Conservation (phyloP, 2,113 vertebrate species). For the Pteronura brasiliensis region DNA sequence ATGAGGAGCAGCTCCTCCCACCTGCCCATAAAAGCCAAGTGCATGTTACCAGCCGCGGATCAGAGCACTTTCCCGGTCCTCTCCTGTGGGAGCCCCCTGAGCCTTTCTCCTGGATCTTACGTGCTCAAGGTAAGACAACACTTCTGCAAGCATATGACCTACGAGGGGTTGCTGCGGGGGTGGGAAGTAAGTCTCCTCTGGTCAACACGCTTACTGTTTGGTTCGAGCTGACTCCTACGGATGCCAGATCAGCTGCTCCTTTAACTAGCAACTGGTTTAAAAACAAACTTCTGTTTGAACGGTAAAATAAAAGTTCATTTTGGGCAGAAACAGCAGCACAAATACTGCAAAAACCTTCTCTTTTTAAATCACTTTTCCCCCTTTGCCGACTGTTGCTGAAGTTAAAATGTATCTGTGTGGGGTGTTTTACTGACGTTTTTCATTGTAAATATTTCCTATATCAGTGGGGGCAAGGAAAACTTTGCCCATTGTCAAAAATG, state of each 20-base stretch:
- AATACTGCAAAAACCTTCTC: slow-evolving; percentile 68
- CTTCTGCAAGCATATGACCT: slow-evolving; percentile 72
- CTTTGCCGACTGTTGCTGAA: slow-evolving; percentile 51
- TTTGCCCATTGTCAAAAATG: slow-evolving; percentile 64
- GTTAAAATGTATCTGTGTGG: slow-evolving; percentile 45
- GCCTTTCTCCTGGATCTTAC: slow-evolving; percentile 82
- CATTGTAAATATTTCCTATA: slow-evolving; percentile 61
- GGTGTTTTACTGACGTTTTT: slow-evolving; percentile 60
- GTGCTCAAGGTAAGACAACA: slow-evolving; percentile 88
- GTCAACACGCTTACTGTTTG: slow-evolving; percentile 60
- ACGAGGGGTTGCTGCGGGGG: slow-evolving; percentile 38
- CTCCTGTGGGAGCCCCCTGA: slow-evolving; percentile 82
- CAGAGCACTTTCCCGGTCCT: slow-evolving; percentile 85
- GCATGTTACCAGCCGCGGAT: slow-evolving; percentile 86
- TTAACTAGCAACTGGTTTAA: slow-evolving; percentile 79
- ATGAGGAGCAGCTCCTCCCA: slow-evolving; percentile 90
- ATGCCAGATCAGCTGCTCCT: slow-evolving; percentile 78
- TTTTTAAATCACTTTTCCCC: slow-evolving; percentile 41
- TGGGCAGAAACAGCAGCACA: slow-evolving; percentile 73
- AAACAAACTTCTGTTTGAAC: slow-evolving; percentile 84
- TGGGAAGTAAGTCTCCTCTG: slow-evolving; percentile 45
- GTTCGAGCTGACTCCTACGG: slow-evolving; percentile 52
- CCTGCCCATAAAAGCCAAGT: slow-evolving; percentile 96
- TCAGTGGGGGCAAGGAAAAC: slow-evolving; percentile 45
- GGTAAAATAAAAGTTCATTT: slow-evolving; percentile 81